phyloP scores from a whole-genome alignment of 2,888 invertebrate species.

The Eremobia ochroleuca region DNA sequence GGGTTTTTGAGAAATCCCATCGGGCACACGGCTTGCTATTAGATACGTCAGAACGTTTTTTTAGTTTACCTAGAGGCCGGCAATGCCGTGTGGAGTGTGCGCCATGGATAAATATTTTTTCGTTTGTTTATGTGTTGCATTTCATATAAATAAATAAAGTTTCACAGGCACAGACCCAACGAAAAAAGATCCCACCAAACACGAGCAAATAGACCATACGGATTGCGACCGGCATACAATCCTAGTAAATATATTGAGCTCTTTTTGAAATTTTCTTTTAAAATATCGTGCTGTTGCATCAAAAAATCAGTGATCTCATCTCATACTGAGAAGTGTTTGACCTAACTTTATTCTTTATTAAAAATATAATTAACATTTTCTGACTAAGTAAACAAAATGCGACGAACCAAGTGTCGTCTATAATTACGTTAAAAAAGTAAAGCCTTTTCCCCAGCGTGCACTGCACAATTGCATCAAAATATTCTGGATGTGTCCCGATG shows the following conservation, averaged over 20 bases:
- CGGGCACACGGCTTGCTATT: neutral
- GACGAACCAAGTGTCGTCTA: neutral
- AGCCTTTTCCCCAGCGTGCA: conserved; percentile 8
- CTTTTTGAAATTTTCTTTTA: neutral
- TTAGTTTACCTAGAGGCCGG: neutral
- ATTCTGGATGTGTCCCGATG: conserved; percentile 53
- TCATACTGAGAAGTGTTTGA: neutral
- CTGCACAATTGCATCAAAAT: conserved; percentile 36
- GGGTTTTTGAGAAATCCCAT: no score
- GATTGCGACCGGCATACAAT: neutral
- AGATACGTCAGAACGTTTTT: neutral
- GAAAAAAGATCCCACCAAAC: neutral
- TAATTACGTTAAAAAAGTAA: neutral
- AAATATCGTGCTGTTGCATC: neutral
- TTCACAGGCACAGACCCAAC: neutral
- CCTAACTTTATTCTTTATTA: neutral
- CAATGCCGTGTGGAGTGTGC: neutral
- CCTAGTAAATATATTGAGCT: neutral
- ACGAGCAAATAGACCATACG: neutral
- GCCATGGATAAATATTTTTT: neutral
- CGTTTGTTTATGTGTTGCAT: neutral
- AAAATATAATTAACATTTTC: neutral
- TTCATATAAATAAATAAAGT: neutral
- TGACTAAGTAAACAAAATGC: conserved; percentile 5
- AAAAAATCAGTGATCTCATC: neutral